Evolutionary conservation across 2,113 vertebrate genomes (phyloP).

Genomic region (Ivindomyrus marchei): DNA sequence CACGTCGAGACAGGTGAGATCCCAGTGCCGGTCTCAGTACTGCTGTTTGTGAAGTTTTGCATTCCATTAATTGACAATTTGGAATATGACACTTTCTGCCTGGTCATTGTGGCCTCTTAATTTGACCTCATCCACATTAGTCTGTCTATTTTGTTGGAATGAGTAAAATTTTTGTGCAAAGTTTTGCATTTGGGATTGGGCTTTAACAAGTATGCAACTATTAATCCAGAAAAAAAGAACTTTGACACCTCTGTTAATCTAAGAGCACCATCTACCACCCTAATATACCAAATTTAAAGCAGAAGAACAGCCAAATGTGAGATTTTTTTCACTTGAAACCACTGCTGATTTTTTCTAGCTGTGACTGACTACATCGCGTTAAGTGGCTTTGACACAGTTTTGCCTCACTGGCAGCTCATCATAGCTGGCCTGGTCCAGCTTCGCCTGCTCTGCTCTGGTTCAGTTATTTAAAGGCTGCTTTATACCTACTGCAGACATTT

Average conservation of each 20-base stretch:
- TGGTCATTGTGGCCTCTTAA: not conserved
- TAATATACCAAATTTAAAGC: not conserved
- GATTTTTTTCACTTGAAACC: not conserved
- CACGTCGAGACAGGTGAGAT: not conserved
- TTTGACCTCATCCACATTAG: not conserved
- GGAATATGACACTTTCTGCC: not conserved
- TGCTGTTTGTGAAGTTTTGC: not conserved
- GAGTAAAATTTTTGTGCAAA: not conserved
- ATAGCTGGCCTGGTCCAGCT: not conserved
- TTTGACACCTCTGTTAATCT: not conserved
- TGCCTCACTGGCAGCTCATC: not conserved
- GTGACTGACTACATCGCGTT: not conserved
- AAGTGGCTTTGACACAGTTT: not conserved
- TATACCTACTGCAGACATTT: not conserved
- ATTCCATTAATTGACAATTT: not conserved
- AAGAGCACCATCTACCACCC: not conserved
- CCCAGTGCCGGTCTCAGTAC: not conserved
- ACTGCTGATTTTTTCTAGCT: not conserved
- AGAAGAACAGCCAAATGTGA: not conserved
- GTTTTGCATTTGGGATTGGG: not conserved
- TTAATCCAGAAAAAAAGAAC: not conserved
- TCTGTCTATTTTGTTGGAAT: not conserved
- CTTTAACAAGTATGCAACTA: not conserved
- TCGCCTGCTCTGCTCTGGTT: not conserved
- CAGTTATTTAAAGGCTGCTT: not conserved